Conservation (phyloP, 2,888 invertebrate species). For the Perizoma affinitatum region DNA sequence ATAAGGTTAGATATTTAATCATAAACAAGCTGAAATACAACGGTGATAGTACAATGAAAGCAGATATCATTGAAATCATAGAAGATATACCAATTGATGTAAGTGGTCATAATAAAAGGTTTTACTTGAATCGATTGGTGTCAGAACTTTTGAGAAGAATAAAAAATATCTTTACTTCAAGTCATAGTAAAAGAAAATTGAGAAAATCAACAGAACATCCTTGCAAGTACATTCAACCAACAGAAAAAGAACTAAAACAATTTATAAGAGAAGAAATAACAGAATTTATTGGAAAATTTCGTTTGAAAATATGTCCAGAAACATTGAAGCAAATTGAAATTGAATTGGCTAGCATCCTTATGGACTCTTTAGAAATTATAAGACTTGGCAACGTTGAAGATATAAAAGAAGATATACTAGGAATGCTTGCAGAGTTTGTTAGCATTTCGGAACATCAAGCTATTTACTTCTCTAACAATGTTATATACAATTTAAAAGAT, state of each 20-base stretch:
- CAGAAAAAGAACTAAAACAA: conserved; percentile 48
- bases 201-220: conserved; percentile 10
- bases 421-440: conserved; percentile 44
- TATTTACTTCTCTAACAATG: conserved; percentile 43
- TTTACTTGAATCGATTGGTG: conserved; percentile 48
- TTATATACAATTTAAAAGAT: conserved; percentile 30
- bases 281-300: conserved; percentile 42
- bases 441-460: conserved; percentile 48
- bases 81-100: conserved; percentile 50
- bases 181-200: conserved; percentile 12
- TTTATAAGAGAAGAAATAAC: conserved; percentile 48
- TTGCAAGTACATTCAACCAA: conserved; percentile 39
- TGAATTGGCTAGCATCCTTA: conserved; percentile 52
- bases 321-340: conserved; percentile 46
- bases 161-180: conserved; percentile 12
- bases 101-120: conserved; percentile 37
- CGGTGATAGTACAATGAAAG: conserved; percentile 36
- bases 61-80: conserved; percentile 46
- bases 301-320: conserved; percentile 37
- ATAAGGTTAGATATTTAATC: conserved; percentile 43
- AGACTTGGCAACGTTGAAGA: conserved; percentile 38
- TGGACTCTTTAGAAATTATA: conserved; percentile 47
- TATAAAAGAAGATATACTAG: conserved; percentile 47
- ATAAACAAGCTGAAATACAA: conserved; percentile 38
- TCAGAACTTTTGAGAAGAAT: conserved; percentile 47